These are phyloP conservation scores for Lophius americanus DNA, from an alignment of 2,797 vertebrate genomes.

Conservation along the genomic window DNA sequence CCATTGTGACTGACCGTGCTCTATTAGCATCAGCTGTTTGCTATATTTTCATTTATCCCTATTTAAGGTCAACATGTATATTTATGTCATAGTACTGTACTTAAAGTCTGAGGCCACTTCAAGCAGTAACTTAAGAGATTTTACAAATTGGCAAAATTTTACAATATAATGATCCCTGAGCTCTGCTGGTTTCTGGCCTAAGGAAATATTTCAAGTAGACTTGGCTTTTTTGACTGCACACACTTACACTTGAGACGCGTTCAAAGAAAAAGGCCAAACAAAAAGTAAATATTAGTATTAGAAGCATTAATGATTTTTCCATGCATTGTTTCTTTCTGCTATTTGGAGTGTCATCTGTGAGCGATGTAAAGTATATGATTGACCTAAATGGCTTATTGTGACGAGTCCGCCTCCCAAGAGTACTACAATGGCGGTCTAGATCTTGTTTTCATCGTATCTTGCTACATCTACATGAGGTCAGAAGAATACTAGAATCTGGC, in stretches of 20 bases:
- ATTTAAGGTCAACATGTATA: neutral
- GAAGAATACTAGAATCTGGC: too few species aligned
- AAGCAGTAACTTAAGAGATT: too few species aligned
- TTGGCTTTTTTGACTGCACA: neutral
- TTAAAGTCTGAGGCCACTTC: neutral
- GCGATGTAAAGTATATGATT: too few species aligned
- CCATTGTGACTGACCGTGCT: slow-evolving; percentile 3
- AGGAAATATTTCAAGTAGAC: neutral
- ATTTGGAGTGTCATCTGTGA: too few species aligned
- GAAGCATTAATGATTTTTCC: neutral
- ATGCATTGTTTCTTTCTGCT: too few species aligned
- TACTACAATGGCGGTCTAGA: too few species aligned
- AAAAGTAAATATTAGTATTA: neutral
- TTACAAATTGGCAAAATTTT: neutral
- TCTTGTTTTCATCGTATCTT: too few species aligned
- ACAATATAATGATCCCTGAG: neutral
- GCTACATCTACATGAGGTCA: too few species aligned
- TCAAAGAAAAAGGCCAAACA: neutral
- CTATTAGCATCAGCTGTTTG: neutral
- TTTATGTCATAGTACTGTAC: neutral
- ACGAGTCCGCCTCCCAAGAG: too few species aligned
- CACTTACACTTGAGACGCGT: too few species aligned
- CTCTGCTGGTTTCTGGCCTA: neutral
- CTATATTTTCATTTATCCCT: neutral
- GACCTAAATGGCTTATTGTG: too few species aligned